Base-by-base conservation (phyloP, 2,888 invertebrate genomes). In the Oligia strigilis region DNA sequence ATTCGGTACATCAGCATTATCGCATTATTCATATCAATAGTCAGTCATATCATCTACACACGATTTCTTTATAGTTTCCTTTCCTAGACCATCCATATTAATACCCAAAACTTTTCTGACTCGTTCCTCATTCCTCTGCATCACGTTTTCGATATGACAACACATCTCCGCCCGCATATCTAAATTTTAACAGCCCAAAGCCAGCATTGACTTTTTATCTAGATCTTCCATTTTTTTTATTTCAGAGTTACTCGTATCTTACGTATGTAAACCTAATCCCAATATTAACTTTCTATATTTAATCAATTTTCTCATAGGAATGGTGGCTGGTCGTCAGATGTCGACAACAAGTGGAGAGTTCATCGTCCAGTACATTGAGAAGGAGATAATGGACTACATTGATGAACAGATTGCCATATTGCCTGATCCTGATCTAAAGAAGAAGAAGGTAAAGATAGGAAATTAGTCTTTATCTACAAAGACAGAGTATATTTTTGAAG, bases 281-380 rank as follows among this genome's bases (percentile, higher is more conserved):
- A 8, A 19, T 52, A 55, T 55, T 2, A 17, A 19, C 23, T 23
- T 55, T n/a, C 9, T 58, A n/a, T 60, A n/a, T 74, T 23, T 40
- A 64, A 55, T 14, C 6, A n/a, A 71, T 69, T 79, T 83, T 23
- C 49, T 62, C 80, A 0, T 86, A 97, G 97, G 96, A 0, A 96
- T 96, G 95, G 94, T 97, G 72, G 96, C 96, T 6, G 97, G 97
- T 0, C 94, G 96, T 1, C 96, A 97, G 82, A 96, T 97, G 97
- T 97, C 97, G 0, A 95, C 94, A 0, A 97, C 96, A 0, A 97
- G 97, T 69, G 97, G 96, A 0, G 97, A 97, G 82, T 97, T 96
- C 83, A 94, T 97, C 14, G 97, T 94, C 0, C 92, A 93, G 4
- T 91, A 94, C 40, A 93, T 97, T 4, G 95, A 97, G 83, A 93